These are phyloP conservation scores for Acleris sparsana DNA, from an alignment of 2,888 invertebrate genomes.

Conservation along the genomic window DNA sequence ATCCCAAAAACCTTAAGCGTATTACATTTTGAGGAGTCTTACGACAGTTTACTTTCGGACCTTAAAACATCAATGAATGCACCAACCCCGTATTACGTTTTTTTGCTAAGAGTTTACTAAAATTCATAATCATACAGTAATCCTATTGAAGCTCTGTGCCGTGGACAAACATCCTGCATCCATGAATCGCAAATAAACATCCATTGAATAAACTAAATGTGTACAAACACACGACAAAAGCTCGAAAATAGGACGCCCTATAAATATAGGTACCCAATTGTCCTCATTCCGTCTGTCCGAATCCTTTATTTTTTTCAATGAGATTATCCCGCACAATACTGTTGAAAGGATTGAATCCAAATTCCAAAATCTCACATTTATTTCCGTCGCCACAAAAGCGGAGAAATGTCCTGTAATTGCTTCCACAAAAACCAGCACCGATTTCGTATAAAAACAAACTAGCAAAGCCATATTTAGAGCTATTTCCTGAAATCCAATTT, in stretches of 20 bases:
- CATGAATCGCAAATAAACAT: conserved; percentile 73
- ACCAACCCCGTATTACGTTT: conserved; percentile 38
- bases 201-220: conserved; percentile 71
- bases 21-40: not conserved
- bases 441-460: conserved; percentile 54
- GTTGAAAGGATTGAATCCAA: conserved; percentile 49
- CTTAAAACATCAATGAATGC: conserved; percentile 6
- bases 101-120: conserved; percentile 41
- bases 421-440: conserved; percentile 30
- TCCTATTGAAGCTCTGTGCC: conserved; percentile 50
- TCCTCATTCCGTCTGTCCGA: conserved; percentile 54
- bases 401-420: conserved; percentile 33
- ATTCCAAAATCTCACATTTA: conserved; percentile 45
- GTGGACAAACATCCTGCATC: conserved; percentile 71
- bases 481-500: conserved; percentile 59
- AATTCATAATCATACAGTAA: conserved; percentile 41
- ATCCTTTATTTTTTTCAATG: conserved; percentile 50
- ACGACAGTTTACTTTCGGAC: not conserved
- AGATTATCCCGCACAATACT: conserved; percentile 53
- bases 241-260: conserved; percentile 56
- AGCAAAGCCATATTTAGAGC: conserved; percentile 62
- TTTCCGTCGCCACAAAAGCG: conserved; percentile 43
- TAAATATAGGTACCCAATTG: conserved; percentile 70
- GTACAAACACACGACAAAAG: conserved; percentile 71
- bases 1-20: not conserved